Conservation (phyloP, 1,140 invertebrate genomes). For the Tetraneura akinire region DNA sequence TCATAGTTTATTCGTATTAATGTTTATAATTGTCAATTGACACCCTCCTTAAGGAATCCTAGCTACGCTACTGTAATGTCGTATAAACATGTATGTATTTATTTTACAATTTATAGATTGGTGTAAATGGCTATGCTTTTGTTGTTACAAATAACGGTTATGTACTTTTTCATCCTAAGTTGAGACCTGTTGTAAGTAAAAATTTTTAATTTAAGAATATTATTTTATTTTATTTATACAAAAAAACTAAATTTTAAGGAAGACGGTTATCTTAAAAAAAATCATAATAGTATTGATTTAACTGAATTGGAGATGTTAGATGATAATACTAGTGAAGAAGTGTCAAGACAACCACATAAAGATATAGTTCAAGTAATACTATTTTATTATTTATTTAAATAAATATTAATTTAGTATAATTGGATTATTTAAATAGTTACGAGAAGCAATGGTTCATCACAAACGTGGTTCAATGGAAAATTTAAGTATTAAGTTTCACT, state of each 20-base stretch:
- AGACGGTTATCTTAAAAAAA: constrained; percentile 77
- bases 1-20: no score
- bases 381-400: background rate
- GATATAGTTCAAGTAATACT: constrained; percentile 56
- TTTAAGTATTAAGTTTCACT: constrained; percentile 75
- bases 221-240: background rate
- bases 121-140: constrained; percentile 94
- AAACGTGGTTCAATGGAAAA: constrained; percentile 66
- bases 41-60: no score
- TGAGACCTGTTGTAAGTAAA: constrained; percentile 71
- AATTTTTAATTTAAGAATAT: background rate
- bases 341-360: constrained; percentile 55
- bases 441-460: constrained; percentile 74
- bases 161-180: constrained; percentile 76
- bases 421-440: constrained; percentile 61
- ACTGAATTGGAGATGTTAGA: constrained; percentile 89
- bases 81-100: background rate
- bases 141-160: constrained; percentile 96
- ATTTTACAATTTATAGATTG: constrained; percentile 67
- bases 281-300: constrained; percentile 95
- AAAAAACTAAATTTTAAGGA: constrained; percentile 61
- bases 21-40: no score
- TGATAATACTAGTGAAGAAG: constrained; percentile 60
- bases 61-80: no score
- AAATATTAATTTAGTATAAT: background rate